Conservation (phyloP, 1,140 invertebrate species). For the Lasioglossum albipes region DNA sequence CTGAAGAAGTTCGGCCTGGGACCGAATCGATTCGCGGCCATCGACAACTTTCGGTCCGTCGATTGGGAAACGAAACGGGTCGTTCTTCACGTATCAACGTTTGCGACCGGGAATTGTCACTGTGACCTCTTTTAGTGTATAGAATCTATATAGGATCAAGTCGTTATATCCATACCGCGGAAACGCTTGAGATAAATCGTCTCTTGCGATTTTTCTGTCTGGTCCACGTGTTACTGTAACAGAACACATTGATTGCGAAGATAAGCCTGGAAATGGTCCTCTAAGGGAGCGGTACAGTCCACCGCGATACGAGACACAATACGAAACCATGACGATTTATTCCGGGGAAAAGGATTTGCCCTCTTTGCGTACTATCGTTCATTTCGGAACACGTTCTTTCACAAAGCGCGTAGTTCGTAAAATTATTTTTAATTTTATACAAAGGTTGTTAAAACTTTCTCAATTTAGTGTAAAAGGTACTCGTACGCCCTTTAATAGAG, state of each 20-base stretch:
- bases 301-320: too few relatives aligned
- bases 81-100: constrained; percentile 54
- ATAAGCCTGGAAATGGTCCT: too few relatives aligned
- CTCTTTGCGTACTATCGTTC: too few relatives aligned
- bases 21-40: constrained; percentile 68
- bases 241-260: neutral
- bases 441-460: too few relatives aligned
- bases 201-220: neutral
- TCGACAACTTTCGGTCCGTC: constrained; percentile 69
- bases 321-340: too few relatives aligned
- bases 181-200: neutral
- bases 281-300: too few relatives aligned
- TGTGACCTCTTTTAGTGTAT: constrained; percentile 36
- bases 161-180: constrained; percentile 33
- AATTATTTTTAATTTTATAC: too few relatives aligned
- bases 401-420: too few relatives aligned
- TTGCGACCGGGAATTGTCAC: constrained; percentile 46
- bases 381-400: too few relatives aligned
- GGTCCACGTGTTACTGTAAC: neutral
- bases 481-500: too few relatives aligned
- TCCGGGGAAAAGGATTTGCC: too few relatives aligned
- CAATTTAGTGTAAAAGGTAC: too few relatives aligned
- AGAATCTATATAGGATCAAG: constrained; percentile 35
- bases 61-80: constrained; percentile 53
- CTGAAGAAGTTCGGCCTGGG: constrained; percentile 39